phyloP scores from a whole-genome alignment of 2,888 invertebrate species.

The Harpalus rubripes region DNA sequence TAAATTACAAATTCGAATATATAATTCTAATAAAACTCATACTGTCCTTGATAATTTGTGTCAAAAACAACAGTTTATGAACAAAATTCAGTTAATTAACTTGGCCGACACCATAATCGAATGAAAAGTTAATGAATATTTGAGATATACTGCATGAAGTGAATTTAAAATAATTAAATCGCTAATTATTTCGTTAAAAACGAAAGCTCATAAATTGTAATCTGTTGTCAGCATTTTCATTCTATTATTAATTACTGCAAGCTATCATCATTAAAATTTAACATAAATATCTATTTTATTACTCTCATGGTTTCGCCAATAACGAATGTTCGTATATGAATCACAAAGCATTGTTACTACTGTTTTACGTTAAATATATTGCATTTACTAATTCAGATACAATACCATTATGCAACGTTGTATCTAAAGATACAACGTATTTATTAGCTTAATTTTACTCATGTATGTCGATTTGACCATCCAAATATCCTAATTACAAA shows the following conservation, averaged over 20 bases:
- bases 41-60: too few relatives aligned
- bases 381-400: slow-evolving; percentile 21
- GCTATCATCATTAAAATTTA: slow-evolving; percentile 58
- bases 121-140: slow-evolving; percentile 33
- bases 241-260: slow-evolving; percentile 34
- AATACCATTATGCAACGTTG: slow-evolving; percentile 36
- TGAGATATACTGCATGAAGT: slow-evolving; percentile 27
- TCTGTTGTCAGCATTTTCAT: slow-evolving; percentile 52
- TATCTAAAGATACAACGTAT: slow-evolving; percentile 41
- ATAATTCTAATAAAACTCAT: too few relatives aligned
- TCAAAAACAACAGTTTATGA: background rate
- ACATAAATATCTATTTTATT: slow-evolving; percentile 53
- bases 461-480: background rate
- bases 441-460: slow-evolving; percentile 15
- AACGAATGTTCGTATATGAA: slow-evolving; percentile 30
- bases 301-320: background rate
- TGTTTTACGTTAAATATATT: slow-evolving; percentile 37
- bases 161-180: slow-evolving; percentile 47
- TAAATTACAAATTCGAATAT: too few relatives aligned
- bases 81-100: background rate
- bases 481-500: background rate
- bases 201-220: slow-evolving; percentile 49
- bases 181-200: slow-evolving; percentile 45
- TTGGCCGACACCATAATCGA: background rate
- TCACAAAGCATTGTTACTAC: slow-evolving; percentile 27